Conservation (phyloP, 2,888 invertebrate species). For the Cosmopolites sordidus region DNA sequence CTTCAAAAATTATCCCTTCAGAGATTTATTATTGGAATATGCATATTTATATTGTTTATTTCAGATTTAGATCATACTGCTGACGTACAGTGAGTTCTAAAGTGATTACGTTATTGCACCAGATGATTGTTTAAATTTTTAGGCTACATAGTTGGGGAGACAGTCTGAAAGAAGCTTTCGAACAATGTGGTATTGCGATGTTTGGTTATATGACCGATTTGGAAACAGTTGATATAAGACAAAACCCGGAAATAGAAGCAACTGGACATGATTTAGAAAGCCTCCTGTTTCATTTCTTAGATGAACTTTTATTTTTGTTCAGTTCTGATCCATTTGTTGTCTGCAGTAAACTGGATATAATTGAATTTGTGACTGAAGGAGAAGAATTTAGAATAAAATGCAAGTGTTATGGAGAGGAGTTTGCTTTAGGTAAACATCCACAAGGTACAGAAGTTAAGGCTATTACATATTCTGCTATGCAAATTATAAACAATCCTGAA, state of each 20-base stretch:
- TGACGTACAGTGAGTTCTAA: constrained; percentile 86
- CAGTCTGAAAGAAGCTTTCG: constrained; percentile 82
- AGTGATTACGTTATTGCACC: too few relatives aligned
- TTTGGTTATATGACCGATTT: constrained; percentile 97
- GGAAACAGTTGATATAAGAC: constrained; percentile 73
- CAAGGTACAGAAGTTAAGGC: constrained; percentile 99
- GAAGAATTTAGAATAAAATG: constrained; percentile 78
- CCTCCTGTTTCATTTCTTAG: constrained; percentile 86
- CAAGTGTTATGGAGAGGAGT: constrained; percentile 88
- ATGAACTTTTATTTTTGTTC: constrained; percentile 90
- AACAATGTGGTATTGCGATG: constrained; percentile 94
- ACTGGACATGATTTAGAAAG: constrained; percentile 84
- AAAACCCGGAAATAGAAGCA: constrained; percentile 78
- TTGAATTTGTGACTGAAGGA: constrained; percentile 68
- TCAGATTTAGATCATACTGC: constrained; percentile 95
- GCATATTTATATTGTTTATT: constrained; percentile 39
- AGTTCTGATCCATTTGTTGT: constrained; percentile 88
- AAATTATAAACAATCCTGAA: constrained; percentile 71
- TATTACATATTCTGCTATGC: constrained; percentile 99
- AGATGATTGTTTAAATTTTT: constrained; percentile 20
- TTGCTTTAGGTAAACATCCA: constrained; percentile 87
- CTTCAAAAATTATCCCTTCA: too few relatives aligned
- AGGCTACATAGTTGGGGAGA: constrained; percentile 93
- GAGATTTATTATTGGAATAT: background rate
- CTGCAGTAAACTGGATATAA: constrained; percentile 80